These are phyloP conservation scores for Hippocampus mohnikei DNA, from an alignment of 2,113 vertebrate species.

Conservation along the genomic window DNA sequence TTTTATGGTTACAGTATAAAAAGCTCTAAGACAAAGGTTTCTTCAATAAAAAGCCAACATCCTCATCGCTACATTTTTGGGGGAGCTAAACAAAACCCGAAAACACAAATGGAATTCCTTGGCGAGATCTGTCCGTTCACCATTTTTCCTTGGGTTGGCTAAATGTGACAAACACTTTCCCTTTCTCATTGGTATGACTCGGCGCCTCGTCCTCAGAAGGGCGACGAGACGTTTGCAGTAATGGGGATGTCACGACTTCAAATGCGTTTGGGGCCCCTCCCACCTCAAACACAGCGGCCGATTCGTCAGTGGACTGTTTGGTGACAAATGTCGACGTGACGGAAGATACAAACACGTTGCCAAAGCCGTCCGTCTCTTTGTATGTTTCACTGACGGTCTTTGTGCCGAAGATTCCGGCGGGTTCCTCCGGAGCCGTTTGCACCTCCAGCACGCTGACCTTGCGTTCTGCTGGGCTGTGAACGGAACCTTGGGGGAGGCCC, in stretches of 20 bases:
- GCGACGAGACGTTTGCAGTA: slow-evolving; percentile 58
- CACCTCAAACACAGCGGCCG: slow-evolving; percentile 63
- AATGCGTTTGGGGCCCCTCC: slow-evolving; percentile 66
- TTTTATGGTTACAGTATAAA: slow-evolving; percentile 52
- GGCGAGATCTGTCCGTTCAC: slow-evolving; percentile 27
- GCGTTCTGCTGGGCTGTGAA: slow-evolving; percentile 57
- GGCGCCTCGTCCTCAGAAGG: slow-evolving; percentile 58
- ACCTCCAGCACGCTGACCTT: slow-evolving; percentile 83
- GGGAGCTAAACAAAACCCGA: slow-evolving; percentile 35
- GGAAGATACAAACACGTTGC: slow-evolving; percentile 80
- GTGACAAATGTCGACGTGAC: slow-evolving; percentile 80
- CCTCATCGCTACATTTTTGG: slow-evolving; percentile 31
- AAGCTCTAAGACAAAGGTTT: slow-evolving; percentile 47
- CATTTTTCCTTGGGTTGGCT: slow-evolving; percentile 69
- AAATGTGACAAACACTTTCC: slow-evolving; percentile 76
- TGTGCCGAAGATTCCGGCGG: slow-evolving; percentile 71
- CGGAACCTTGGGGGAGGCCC: slow-evolving; percentile 15
- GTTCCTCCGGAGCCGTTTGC: slow-evolving; percentile 72
- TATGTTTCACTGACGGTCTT: slow-evolving; percentile 84
- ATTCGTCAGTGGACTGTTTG: slow-evolving; percentile 74
- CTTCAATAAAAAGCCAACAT: slow-evolving; percentile 38
- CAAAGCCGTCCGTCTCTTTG: slow-evolving; percentile 80
- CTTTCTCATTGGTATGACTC: slow-evolving; percentile 63
- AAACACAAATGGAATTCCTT: slow-evolving; percentile 37
- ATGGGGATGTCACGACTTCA: slow-evolving; percentile 71